phyloP scores from a whole-genome alignment of 1,140 invertebrate species.

The Aethina tumida region DNA sequence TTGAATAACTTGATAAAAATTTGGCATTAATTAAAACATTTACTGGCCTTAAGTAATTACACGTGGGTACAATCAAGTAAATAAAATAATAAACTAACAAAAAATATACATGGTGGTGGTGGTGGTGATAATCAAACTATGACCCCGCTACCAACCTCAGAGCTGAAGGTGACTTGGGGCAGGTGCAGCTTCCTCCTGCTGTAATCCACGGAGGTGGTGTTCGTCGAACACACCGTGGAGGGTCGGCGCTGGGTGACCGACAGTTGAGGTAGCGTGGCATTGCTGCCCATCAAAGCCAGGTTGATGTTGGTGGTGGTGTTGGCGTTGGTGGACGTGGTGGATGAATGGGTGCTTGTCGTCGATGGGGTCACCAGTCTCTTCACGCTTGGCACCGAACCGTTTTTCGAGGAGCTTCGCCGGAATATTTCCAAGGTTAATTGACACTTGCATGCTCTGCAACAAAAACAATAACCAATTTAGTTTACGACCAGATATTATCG shows the following conservation, averaged over 20 bases:
- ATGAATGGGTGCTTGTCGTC: constrained; percentile 23
- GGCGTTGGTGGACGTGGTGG: constrained; percentile 35
- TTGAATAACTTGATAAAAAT: too few relatives aligned
- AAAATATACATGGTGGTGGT: constrained; percentile 5
- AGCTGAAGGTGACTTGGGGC: constrained; percentile 72
- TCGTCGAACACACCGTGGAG: constrained; percentile 45
- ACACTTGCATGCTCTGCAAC: constrained; percentile 52
- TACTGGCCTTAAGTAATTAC: too few relatives aligned
- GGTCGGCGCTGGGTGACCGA: constrained; percentile 32
- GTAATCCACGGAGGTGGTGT: constrained; percentile 42
- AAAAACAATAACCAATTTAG: constrained; percentile 4
- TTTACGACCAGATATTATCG: too few relatives aligned
- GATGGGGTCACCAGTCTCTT: constrained; percentile 23
- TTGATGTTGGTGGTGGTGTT: constrained; percentile 33
- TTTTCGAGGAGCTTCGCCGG: constrained; percentile 45
- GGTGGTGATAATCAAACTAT: constrained; percentile 42
- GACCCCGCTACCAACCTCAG: constrained; percentile 70
- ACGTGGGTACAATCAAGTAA: neutral
- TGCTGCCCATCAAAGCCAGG: too few relatives aligned
- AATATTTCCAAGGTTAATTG: constrained; percentile 69
- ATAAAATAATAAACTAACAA: neutral
- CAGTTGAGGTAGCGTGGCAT: constrained; percentile 16
- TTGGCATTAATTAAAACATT: too few relatives aligned
- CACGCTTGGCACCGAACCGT: constrained; percentile 34
- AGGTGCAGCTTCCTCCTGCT: constrained; percentile 53